Evolutionary conservation across 2,888 invertebrate species (phyloP).

Genomic region (Ametastegia equiseti): DNA sequence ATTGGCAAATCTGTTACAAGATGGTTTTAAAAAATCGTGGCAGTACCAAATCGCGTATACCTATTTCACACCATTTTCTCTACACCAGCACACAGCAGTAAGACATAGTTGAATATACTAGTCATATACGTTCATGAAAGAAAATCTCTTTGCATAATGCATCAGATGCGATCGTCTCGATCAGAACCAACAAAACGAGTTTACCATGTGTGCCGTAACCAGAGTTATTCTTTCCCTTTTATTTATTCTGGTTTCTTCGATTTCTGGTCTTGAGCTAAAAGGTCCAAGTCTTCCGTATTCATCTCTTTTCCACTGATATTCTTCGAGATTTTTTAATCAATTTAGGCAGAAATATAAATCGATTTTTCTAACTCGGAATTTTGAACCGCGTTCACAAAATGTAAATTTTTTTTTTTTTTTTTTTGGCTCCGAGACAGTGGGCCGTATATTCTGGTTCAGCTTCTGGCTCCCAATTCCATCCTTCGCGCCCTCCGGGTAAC

Average conservation of each 20-base stretch:
- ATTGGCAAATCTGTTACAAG: no score
- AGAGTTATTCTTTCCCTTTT: background rate
- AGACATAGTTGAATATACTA: background rate
- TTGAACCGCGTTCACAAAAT: no score
- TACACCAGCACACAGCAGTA: background rate
- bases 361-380: no score
- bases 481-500: slow-evolving; percentile 52
- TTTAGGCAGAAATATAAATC: no score
- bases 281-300: background rate
- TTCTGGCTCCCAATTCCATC: slow-evolving; percentile 13
- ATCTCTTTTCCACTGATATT: background rate
- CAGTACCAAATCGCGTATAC: no score
- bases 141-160: slow-evolving; percentile 47
- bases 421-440: background rate
- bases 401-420: no score
- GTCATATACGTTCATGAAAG: background rate
- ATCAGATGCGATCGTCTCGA: slow-evolving; percentile 40
- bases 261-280: background rate
- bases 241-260: background rate
- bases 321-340: no score
- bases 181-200: slow-evolving; percentile 29
- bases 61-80: no score
- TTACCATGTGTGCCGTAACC: slow-evolving; percentile 45
- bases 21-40: no score
- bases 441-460: background rate